Evolutionary conservation across 1,140 invertebrate species (phyloP), one percentile per base, ranked within the genome.

Genomic region (Galendromus occidentalis): DNA sequence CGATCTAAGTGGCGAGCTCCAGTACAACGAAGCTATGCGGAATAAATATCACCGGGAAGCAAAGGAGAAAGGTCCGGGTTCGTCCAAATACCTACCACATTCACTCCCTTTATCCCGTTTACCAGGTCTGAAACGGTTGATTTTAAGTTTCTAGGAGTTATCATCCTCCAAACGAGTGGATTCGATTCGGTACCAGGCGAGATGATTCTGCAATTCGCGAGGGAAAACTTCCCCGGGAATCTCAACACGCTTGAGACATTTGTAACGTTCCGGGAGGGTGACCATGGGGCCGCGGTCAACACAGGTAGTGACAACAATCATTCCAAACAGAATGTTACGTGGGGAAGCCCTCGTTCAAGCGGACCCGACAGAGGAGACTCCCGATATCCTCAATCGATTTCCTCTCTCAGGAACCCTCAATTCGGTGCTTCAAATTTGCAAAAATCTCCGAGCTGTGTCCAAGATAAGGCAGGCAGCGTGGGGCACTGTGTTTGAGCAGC

Each of bases 181-280:
- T 59, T 59, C 33, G 51, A 59, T 22, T 59, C 51, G 12, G 22
- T 59, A 2, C 51, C 51, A 5, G 25, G 51, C 22, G 51, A 59
- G 25, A 59, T 59, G 51, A 25, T 59, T 25, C 51, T 59, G 33
- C 51, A 59, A 33, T 59, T 18, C 33, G 51, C 51, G 33, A 59
- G 9, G 22, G 17, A 59, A 9, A 59, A 59, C 17, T 59, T 59
- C 22, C 22, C 51, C 12, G 51, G 51, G 12, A 59, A 25, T 5
- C 25, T 59, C 14, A 59, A 59, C 33, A 29, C 12, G 12, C 51
- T 59, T 12, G 51, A 59, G 20, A 59, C 51, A 18, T 59, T 18
- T 25, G 51, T 14, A 6, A 59, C 22, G 1, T 29, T 59, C 14
- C 25, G 33, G 17, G 51, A 59, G 2, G 51, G 51, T 22, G 14